Evolutionary conservation across 2,888 invertebrate genomes (phyloP), one percentile per base, ranked within the genome.

Genomic region (Ethmia dodecea): DNA sequence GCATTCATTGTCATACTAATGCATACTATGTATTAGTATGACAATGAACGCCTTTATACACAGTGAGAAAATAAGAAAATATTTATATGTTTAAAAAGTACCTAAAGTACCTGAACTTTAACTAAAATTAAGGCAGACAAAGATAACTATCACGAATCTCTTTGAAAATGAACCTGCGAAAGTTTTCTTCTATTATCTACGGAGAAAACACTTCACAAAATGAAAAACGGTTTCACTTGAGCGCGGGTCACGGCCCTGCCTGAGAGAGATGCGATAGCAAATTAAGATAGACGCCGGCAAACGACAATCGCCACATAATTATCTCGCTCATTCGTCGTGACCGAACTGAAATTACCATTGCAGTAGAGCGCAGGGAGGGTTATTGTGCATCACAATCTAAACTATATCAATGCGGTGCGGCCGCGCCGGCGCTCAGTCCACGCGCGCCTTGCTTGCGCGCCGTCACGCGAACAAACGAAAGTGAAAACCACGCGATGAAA

Each of bases 321-420:
- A 80, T 77, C 73, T 74, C 62, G 77, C 68, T 76, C 68, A 73
- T 79, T 79, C 72, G 73, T 83, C 80, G 84, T 81, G 84, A 81
- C 84, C 67, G 62, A 70, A 70, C 71, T 68, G 62, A 65, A 78
- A 79, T 78, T 67, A 67, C 69, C 68, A 72, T 67, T 77, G 80
- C 83, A 76, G 77, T 75, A 74, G 71, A 75, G 61, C 73, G 71
- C 76, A 75, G 79, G 76, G 74, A 80, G 79, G 76, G 77, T 67
- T 68, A 64, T 60, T 70, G 70, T 78, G 77, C 76, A 79, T 78
- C 78, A 56, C 72, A 61, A 79, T 74, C 79, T 75, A 73, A 84
- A 84, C 73, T 86, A 86, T 86, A 86, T 78, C 80, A 86, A 75
- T 52, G 60, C 49, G 55, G 49, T 52, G 62, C 60, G 44, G 47